phyloP scores from a whole-genome alignment of 2,113 vertebrate species.

The Pungitius pungitius region DNA sequence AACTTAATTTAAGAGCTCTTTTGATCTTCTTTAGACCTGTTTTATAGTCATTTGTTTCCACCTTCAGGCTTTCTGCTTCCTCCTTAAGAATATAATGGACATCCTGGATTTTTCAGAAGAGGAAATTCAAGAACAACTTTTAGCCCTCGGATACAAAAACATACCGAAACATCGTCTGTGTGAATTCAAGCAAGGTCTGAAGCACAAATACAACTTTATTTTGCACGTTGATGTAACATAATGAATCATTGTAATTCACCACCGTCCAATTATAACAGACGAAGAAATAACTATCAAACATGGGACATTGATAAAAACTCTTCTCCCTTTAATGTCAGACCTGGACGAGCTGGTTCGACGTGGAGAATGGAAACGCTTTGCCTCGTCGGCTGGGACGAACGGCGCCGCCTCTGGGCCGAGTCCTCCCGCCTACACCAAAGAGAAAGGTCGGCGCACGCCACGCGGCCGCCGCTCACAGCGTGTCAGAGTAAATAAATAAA shows the following conservation, averaged over 20 bases:
- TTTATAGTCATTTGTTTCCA: neutral
- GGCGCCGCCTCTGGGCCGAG: constrained; percentile 30
- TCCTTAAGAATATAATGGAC: constrained; percentile 67
- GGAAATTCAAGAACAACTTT: constrained; percentile 78
- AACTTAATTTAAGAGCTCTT: neutral
- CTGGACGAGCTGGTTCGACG: constrained; percentile 74
- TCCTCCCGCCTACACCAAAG: constrained; percentile 74
- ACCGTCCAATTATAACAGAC: too few species aligned
- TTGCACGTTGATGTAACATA: neutral
- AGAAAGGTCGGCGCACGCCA: constrained; percentile 62
- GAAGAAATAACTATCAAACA: too few species aligned
- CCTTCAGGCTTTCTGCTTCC: neutral
- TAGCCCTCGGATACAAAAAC: constrained; percentile 76
- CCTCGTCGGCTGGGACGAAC: constrained; percentile 39
- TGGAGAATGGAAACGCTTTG: constrained; percentile 61
- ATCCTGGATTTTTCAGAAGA: constrained; percentile 78
- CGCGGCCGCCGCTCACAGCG: too few species aligned
- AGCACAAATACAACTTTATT: neutral
- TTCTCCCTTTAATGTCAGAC: constrained; percentile 49
- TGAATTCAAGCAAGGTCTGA: constrained; percentile 78
- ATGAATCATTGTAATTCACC: neutral
- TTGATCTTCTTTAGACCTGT: neutral
- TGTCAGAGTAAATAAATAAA: too few species aligned
- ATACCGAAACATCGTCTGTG: constrained; percentile 74
- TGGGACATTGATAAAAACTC: too few species aligned